phyloP scores from a whole-genome alignment of 2,888 invertebrate species.

The Sesia bembeciformis region DNA sequence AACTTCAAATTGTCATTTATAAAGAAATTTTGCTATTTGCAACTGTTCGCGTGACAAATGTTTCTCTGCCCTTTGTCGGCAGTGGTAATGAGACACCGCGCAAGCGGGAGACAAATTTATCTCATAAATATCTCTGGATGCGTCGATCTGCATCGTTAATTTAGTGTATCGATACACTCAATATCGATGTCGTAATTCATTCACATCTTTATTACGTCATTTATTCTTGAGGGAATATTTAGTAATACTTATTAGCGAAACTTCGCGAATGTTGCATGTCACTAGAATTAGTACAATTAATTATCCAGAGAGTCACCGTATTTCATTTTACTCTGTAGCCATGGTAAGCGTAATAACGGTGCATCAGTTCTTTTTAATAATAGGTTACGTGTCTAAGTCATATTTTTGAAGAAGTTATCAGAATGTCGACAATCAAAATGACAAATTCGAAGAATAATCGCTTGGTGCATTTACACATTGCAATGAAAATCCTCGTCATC shows the following conservation, averaged over 20 bases:
- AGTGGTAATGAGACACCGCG: conserved; percentile 54
- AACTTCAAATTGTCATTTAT: conserved; percentile 4
- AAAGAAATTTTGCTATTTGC: conserved; percentile 54
- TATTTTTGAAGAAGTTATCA: conserved; percentile 1
- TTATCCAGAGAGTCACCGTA: background rate
- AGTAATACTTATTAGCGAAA: background rate
- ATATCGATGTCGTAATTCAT: conserved; percentile 61
- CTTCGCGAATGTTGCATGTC: background rate
- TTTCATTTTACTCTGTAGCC: background rate
- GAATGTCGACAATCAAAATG: conserved; percentile 22
- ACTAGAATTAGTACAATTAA: background rate
- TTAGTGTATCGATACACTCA: conserved; percentile 32
- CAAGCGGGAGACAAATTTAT: conserved; percentile 61
- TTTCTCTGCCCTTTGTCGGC: conserved; percentile 57
- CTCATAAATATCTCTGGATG: conserved; percentile 62
- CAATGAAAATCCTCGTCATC: conserved; percentile 20
- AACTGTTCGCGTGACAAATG: conserved; percentile 62
- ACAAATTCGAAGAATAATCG: conserved; percentile 20
- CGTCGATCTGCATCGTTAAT: conserved; percentile 62
- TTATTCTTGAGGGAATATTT: conserved; percentile 13
- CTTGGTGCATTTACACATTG: conserved; percentile 10
- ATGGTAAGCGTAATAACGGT: background rate
- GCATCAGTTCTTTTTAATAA: conserved; percentile 1
- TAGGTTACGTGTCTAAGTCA: background rate
- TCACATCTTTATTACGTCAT: conserved; percentile 49